phyloP scores from a whole-genome alignment of 2,888 invertebrate species.

The Campaea margaritaria region DNA sequence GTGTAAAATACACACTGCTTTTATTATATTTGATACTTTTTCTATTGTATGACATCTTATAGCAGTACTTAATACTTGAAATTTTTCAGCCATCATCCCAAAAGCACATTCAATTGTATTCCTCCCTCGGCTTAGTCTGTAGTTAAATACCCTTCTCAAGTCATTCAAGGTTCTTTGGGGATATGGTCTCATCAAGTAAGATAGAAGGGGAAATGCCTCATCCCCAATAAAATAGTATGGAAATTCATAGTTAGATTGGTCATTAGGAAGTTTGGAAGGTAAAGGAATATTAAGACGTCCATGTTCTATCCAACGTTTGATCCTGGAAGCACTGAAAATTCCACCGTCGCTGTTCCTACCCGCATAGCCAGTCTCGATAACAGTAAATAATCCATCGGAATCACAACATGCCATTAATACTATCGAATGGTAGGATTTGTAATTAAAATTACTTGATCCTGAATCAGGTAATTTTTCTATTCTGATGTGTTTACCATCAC shows the following conservation, averaged over 20 bases:
- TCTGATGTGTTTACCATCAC: constrained; percentile 26
- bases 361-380: not conserved
- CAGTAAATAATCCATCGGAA: not conserved
- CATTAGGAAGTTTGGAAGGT: not conserved
- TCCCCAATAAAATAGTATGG: not conserved
- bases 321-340: not conserved
- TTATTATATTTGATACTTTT: too few relatives aligned
- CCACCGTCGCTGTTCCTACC: not conserved
- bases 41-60: too few relatives aligned
- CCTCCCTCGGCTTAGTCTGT: not conserved
- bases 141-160: not conserved
- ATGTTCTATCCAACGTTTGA: not conserved
- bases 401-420: not conserved
- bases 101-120: not conserved
- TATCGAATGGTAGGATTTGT: constrained; percentile 30
- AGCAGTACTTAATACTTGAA: too few relatives aligned
- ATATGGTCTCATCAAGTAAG: not conserved
- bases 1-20: too few relatives aligned
- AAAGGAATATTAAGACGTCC: not conserved
- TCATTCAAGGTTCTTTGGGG: not conserved
- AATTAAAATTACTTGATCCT: constrained; percentile 33
- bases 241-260: not conserved
- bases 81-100: too few relatives aligned
- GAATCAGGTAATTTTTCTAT: constrained; percentile 26
- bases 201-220: not conserved